These are phyloP conservation scores for Dermatemys mawii DNA, from an alignment of 2,113 vertebrate genomes.

Conservation along the genomic window DNA sequence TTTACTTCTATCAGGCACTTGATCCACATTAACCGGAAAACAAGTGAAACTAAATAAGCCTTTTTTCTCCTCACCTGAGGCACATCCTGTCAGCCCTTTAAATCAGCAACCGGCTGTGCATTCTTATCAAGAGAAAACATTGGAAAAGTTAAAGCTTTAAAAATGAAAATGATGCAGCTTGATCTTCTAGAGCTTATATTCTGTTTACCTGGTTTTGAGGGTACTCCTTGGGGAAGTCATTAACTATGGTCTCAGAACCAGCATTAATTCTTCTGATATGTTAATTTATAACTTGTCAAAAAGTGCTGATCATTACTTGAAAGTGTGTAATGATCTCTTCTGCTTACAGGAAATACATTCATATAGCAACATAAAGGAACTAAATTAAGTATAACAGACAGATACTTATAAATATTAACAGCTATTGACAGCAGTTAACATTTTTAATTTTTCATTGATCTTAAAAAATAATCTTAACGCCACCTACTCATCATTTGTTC, in stretches of 20 bases:
- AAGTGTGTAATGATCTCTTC: neutral
- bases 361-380: neutral
- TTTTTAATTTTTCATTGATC: neutral
- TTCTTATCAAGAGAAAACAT: neutral
- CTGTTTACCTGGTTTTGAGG: neutral
- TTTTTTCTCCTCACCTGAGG: neutral
- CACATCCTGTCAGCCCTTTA: neutral
- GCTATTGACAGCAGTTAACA: neutral
- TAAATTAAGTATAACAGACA: neutral
- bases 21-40: neutral
- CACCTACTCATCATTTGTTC: neutral
- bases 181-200: neutral
- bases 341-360: neutral
- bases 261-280: neutral
- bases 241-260: neutral
- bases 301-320: neutral
- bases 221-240: neutral
- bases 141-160: neutral
- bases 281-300: constrained; percentile 38
- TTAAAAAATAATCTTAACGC: neutral
- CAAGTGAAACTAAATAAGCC: neutral
- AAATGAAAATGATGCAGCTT: neutral
- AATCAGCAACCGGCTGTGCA: neutral
- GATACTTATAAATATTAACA: neutral
- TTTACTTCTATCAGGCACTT: neutral